Conservation (phyloP, 37 sponge, comb jelly and placozoan genomes). For the Haliclona indistincta region DNA sequence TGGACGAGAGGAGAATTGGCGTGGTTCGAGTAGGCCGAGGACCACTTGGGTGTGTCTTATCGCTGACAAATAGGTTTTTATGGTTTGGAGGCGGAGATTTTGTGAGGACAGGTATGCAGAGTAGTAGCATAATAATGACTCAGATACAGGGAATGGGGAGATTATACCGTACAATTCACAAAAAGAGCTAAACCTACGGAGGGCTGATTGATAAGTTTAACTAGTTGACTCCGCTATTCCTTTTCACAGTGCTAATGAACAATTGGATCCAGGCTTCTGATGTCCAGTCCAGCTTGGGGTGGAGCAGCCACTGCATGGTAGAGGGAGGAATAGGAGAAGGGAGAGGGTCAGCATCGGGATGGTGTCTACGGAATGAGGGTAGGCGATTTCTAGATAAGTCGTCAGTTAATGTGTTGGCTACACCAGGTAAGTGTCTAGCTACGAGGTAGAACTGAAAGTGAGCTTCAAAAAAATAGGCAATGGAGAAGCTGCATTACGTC, state of each 20-base stretch:
- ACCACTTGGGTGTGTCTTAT: slow-evolving; percentile 39
- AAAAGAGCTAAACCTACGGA: slow-evolving; percentile 6
- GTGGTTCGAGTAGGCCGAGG: slow-evolving; percentile 13
- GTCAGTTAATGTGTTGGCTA: slow-evolving; percentile 13
- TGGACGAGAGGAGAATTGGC: slow-evolving; percentile 1
- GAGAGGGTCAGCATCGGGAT: neutral
- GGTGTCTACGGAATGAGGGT: neutral
- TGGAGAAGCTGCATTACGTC: slow-evolving; percentile 52
- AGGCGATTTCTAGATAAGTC: slow-evolving; percentile 19
- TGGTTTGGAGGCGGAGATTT: neutral
- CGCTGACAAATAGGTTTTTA: slow-evolving; percentile 40
- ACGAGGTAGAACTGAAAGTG: neutral
- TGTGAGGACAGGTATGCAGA: neutral
- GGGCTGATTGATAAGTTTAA: slow-evolving; percentile 11
- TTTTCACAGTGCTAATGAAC: slow-evolving; percentile 14
- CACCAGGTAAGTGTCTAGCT: slow-evolving; percentile 17
- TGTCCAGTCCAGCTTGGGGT: slow-evolving; percentile 21
- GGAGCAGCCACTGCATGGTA: neutral
- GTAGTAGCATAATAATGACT: too few relatives aligned
- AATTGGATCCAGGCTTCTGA: slow-evolving; percentile 26
- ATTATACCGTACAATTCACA: neutral
- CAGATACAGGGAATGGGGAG: slow-evolving; percentile 31
- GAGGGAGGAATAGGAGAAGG: slow-evolving; percentile 4
- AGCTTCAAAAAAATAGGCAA: slow-evolving; percentile 36
- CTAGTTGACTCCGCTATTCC: slow-evolving; percentile 45